Percentiles rank a stretch among this genome's conserved stretches.
These are phyloP conservation scores for Panthera leo DNA, from an alignment of 2,113 vertebrate genomes.

Conservation along the genomic window DNA sequence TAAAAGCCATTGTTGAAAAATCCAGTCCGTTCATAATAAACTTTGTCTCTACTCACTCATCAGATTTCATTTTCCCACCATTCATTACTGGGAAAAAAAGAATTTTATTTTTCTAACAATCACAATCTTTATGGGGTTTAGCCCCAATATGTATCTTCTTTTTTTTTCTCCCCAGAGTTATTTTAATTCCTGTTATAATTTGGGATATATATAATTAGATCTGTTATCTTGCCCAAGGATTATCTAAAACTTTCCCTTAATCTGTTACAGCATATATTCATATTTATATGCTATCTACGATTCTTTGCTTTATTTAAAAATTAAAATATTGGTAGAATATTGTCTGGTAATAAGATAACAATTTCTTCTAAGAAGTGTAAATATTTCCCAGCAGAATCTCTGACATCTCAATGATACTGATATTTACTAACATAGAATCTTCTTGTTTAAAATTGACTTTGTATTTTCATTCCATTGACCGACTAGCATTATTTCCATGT, in stretches of 20 bases:
- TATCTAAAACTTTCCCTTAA: background rate
- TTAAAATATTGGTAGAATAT: background rate
- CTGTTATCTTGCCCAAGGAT: background rate
- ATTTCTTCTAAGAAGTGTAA: background rate
- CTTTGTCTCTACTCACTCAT: background rate
- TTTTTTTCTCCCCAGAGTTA: background rate
- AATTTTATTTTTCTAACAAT: background rate
- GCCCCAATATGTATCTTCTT: background rate
- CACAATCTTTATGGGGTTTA: background rate
- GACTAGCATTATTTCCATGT: background rate
- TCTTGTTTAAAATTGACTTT: conserved; percentile 28
- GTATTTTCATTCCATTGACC: background rate
- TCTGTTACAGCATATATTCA: background rate
- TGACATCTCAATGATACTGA: background rate
- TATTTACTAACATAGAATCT: background rate
- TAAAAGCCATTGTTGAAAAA: background rate
- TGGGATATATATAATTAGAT: background rate
- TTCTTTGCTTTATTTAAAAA: background rate
- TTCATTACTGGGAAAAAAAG: background rate
- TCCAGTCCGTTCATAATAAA: background rate
- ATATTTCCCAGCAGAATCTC: background rate
- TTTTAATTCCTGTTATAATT: background rate
- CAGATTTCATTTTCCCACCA: background rate
- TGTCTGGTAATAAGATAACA: background rate
- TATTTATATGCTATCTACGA: background rate